A percentile compares a stretch with the other conserved stretches of the same genome.
Evolutionary conservation across 2,888 invertebrate species (phyloP).

Genomic region (Euzophera pinguis): DNA sequence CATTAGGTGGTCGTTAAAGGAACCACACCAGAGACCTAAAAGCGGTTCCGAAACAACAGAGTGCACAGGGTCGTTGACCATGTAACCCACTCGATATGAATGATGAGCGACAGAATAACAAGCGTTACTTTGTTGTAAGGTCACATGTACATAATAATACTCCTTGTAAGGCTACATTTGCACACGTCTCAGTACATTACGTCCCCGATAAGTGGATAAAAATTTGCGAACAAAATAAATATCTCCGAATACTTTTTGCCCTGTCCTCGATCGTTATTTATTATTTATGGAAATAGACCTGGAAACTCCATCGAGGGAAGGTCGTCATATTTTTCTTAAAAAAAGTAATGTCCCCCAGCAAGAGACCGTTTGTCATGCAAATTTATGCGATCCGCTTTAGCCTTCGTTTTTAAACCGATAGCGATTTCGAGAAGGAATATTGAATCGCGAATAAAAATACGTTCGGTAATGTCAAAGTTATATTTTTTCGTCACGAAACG

Average conservation of each 20-base stretch:
- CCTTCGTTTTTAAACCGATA: constrained; percentile 68
- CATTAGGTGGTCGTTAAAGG: too few relatives aligned
- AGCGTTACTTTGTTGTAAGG: too few relatives aligned
- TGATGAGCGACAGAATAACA: too few relatives aligned
- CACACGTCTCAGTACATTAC: constrained; percentile 15
- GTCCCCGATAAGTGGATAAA: constrained; percentile 65
- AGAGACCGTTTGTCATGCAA: constrained; percentile 72
- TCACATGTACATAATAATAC: too few relatives aligned
- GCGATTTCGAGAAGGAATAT: constrained; percentile 70
- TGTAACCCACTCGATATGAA: too few relatives aligned
- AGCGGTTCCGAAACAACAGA: too few relatives aligned
- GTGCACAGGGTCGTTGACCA: too few relatives aligned
- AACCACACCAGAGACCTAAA: too few relatives aligned
- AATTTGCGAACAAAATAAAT: constrained; percentile 71
- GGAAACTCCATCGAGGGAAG: constrained; percentile 67
- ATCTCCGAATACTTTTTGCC: constrained; percentile 67
- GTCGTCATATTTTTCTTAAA: constrained; percentile 77
- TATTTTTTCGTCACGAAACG: constrained; percentile 53
- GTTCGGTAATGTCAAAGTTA: constrained; percentile 49
- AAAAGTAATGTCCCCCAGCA: constrained; percentile 67
- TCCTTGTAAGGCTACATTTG: background rate
- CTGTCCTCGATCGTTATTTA: constrained; percentile 73
- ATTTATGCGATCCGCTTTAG: constrained; percentile 74
- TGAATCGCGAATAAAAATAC: constrained; percentile 55
- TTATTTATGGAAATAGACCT: constrained; percentile 78